Percentiles rank a stretch among this genome's conserved stretches.
These are phyloP conservation scores for Proterorhinus semilunaris DNA, from an alignment of 2,113 vertebrate genomes.

Conservation along the genomic window DNA sequence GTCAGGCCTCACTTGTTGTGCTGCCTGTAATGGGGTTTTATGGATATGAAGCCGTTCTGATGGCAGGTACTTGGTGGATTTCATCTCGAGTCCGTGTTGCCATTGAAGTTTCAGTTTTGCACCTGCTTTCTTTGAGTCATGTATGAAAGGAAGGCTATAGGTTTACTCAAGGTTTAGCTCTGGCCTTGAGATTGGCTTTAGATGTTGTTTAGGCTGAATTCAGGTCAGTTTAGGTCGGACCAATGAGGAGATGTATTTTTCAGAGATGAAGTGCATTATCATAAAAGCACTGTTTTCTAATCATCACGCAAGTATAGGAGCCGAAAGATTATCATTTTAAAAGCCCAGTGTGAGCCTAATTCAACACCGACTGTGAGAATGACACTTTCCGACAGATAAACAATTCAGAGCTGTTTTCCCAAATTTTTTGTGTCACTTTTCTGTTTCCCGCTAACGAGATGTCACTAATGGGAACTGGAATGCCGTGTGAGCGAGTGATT, in stretches of 20 bases:
- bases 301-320: constrained; percentile 25
- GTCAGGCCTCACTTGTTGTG: constrained; percentile 73
- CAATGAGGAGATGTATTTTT: too few species aligned
- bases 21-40: constrained; percentile 66
- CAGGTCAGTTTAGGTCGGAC: too few species aligned
- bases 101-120: not conserved
- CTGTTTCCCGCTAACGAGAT: constrained; percentile 79
- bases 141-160: not conserved
- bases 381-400: constrained; percentile 64
- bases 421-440: constrained; percentile 74
- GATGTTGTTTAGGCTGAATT: too few species aligned
- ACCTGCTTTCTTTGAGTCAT: not conserved
- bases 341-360: constrained; percentile 22
- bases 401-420: constrained; percentile 63
- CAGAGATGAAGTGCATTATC: too few species aligned
- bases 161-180: not conserved
- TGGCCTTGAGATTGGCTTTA: not conserved
- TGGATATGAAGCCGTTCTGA: constrained; percentile 57
- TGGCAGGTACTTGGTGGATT: constrained; percentile 24
- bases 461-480: constrained; percentile 82
- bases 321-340: constrained; percentile 42
- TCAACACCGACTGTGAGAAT: constrained; percentile 56
- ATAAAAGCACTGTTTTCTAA: not conserved
- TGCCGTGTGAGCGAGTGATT: constrained; percentile 73
- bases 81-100: not conserved